Evolutionary conservation across 1,140 invertebrate genomes (phyloP).

Genomic region (Drosophila athabasca): DNA sequence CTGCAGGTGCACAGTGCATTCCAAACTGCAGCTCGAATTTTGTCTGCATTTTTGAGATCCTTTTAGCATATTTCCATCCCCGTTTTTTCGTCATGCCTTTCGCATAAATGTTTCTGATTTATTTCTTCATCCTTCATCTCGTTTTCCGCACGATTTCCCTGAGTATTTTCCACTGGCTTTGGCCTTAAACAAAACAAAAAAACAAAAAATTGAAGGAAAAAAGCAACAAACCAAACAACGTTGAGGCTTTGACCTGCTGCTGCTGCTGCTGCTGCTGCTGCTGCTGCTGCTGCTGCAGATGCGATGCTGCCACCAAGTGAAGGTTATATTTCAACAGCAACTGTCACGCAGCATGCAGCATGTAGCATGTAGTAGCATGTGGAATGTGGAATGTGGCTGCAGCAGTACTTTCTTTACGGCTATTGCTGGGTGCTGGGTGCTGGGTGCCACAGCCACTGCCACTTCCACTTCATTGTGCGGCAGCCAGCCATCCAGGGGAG

Average conservation of each 20-base stretch:
- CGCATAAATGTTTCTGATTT: no score
- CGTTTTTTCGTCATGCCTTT: not conserved
- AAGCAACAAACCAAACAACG: constrained; percentile 5
- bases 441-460: constrained; percentile 30
- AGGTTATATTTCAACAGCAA: constrained; percentile 20
- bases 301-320: not conserved
- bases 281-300: not conserved
- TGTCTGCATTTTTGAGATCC: no score
- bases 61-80: not conserved
- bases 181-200: constrained; percentile 61
- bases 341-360: constrained; percentile 19
- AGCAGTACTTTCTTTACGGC: constrained; percentile 26
- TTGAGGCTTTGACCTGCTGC: not conserved
- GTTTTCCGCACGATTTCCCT: no score
- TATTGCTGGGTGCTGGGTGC: constrained; percentile 8
- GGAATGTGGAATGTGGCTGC: constrained; percentile 31
- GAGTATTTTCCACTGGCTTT: not conserved
- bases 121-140: no score
- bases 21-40: no score
- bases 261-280: no score
- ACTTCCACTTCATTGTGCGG: constrained; percentile 65
- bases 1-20: not conserved
- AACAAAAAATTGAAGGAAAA: constrained; percentile 1
- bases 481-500: not conserved
- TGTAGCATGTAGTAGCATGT: no score